phyloP scores from a whole-genome alignment of 2,888 invertebrate genomes.

The Psylliodes chrysocephalus region DNA sequence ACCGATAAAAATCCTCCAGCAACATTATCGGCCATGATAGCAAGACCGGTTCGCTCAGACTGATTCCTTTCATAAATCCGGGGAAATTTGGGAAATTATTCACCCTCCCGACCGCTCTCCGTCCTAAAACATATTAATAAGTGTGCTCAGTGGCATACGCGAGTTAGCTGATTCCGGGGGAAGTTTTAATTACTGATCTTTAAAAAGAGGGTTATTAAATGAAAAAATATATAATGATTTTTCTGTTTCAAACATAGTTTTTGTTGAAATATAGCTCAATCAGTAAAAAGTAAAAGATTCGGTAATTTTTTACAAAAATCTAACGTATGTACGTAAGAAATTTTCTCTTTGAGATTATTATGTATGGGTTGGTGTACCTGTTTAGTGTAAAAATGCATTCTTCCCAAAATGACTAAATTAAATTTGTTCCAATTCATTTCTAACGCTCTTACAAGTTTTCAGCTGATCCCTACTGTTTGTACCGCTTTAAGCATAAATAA shows the following conservation, averaged over 20 bases:
- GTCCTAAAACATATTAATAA: constrained; percentile 53
- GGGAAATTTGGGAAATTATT: constrained; percentile 46
- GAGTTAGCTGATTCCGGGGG: no score
- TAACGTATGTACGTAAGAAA: no score
- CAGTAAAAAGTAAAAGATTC: no score
- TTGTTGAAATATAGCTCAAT: no score
- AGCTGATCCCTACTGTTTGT: not conserved
- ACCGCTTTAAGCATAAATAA: constrained; percentile 1
- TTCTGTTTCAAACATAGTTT: no score
- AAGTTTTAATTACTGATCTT: no score
- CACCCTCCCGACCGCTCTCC: constrained; percentile 14
- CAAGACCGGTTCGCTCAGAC: constrained; percentile 60
- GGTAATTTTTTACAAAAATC: no score
- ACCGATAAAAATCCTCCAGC: constrained; percentile 66
- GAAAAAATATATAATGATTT: no score
- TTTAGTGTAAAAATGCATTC: not conserved
- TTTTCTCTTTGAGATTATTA: no score
- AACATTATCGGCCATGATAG: constrained; percentile 66
- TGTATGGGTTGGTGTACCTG: no score
- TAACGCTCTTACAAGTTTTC: not conserved
- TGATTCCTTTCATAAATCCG: constrained; percentile 61
- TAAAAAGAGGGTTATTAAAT: no score
- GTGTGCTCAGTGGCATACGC: constrained; percentile 47
- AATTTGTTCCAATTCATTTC: not conserved
- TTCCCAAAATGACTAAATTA: not conserved